A percentile compares a stretch with the other conserved stretches of the same genome.
Evolutionary conservation across 1,140 invertebrate genomes (phyloP).

Genomic region (Drosophila jambulina): DNA sequence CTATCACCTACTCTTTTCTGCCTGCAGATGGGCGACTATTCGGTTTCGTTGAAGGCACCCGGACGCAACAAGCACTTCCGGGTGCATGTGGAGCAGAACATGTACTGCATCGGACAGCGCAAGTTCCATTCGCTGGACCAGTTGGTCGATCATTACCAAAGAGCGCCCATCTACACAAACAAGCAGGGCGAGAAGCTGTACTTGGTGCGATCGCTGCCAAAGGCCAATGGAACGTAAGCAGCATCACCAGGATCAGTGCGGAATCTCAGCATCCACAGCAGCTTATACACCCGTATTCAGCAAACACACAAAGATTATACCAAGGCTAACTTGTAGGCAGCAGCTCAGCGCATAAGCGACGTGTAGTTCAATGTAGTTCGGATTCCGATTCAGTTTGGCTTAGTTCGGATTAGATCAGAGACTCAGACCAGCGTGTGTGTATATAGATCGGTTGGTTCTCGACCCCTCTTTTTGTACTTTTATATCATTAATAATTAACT

Average conservation of each 20-base stretch:
- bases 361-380: constrained; percentile 59
- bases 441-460: constrained; percentile 68
- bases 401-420: constrained; percentile 29
- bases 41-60: constrained; percentile 98
- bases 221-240: constrained; percentile 87
- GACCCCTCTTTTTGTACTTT: constrained; percentile 72
- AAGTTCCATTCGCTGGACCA: constrained; percentile 98
- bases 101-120: constrained; percentile 98
- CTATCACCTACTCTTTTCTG: not conserved
- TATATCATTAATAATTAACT: constrained; percentile 73
- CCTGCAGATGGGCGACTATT: constrained; percentile 97
- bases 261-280: constrained; percentile 39
- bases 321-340: constrained; percentile 59
- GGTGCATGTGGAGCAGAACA: constrained; percentile 96
- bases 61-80: constrained; percentile 99
- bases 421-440: constrained; percentile 42
- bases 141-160: constrained; percentile 99
- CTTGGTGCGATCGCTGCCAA: constrained; percentile 94
- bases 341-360: constrained; percentile 49
- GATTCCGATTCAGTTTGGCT: constrained; percentile 39
- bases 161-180: constrained; percentile 99
- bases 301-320: constrained; percentile 64
- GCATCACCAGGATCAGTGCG: not conserved
- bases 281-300: constrained; percentile 68
- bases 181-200: constrained; percentile 97